Evolutionary conservation across 2,113 vertebrate species (phyloP).

Genomic region (human (Homo sapiens)): GRCh38 chr17:64266001-64266500

Average conservation of each 20-base stretch:
- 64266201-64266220: not conserved
- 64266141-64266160: not conserved
- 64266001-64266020: too few species aligned
- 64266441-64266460: not conserved
- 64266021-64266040: too few species aligned
- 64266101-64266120: not conserved
- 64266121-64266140: not conserved
- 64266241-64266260: not conserved
- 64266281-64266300: not conserved
- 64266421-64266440: too few species aligned
- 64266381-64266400: too few species aligned
- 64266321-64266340: not conserved
- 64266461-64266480: constrained; percentile 13
- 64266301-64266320: not conserved
- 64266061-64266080: too few species aligned
- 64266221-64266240: not conserved
- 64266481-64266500: not conserved
- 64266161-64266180: not conserved
- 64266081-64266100: too few species aligned
- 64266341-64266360: too few species aligned
- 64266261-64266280: not conserved
- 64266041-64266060: too few species aligned
- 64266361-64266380: too few species aligned
- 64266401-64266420: too few species aligned
- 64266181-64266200: not conserved